phyloP scores from a whole-genome alignment of 1,140 invertebrate species.

The Arion vulgaris region DNA sequence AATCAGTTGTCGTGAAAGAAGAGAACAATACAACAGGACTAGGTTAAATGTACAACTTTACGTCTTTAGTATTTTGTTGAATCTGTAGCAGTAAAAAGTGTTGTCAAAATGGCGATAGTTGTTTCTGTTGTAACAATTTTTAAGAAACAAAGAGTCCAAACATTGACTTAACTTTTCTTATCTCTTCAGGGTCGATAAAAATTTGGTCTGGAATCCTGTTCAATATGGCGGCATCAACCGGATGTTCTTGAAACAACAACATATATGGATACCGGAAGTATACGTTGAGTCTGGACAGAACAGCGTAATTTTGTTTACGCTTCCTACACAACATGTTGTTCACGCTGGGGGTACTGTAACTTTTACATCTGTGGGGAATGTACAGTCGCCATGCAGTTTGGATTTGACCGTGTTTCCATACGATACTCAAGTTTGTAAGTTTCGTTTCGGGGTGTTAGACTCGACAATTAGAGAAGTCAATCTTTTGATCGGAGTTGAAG shows the following conservation, averaged over 20 bases:
- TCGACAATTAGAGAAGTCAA: conserved; percentile 18
- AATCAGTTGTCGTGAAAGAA: too few species aligned
- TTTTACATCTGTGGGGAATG: conserved; percentile 71
- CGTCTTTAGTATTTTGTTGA: too few species aligned
- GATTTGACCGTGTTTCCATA: conserved; percentile 54
- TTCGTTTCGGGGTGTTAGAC: conserved; percentile 6
- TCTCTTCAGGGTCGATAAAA: conserved; percentile 17
- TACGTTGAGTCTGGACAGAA: conserved; percentile 7
- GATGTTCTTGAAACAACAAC: conserved; percentile 6
- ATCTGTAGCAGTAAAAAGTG: too few species aligned
- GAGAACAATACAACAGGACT: too few species aligned
- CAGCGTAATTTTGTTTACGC: background rate
- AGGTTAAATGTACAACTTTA: too few species aligned
- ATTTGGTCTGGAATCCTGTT: conserved; percentile 5
- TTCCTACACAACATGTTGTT: conserved; percentile 5
- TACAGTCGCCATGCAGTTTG: conserved; percentile 40
- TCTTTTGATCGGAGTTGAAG: background rate
- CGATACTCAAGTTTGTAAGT: conserved; percentile 45
- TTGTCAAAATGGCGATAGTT: too few species aligned
- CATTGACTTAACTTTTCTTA: too few species aligned
- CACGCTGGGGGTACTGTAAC: background rate
- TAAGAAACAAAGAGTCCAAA: too few species aligned
- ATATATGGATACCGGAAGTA: conserved; percentile 19
- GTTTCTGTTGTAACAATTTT: too few species aligned
- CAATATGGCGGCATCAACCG: background rate